Conservation (phyloP, 1,140 invertebrate genomes). For the Drosophila trapezifrons region DNA sequence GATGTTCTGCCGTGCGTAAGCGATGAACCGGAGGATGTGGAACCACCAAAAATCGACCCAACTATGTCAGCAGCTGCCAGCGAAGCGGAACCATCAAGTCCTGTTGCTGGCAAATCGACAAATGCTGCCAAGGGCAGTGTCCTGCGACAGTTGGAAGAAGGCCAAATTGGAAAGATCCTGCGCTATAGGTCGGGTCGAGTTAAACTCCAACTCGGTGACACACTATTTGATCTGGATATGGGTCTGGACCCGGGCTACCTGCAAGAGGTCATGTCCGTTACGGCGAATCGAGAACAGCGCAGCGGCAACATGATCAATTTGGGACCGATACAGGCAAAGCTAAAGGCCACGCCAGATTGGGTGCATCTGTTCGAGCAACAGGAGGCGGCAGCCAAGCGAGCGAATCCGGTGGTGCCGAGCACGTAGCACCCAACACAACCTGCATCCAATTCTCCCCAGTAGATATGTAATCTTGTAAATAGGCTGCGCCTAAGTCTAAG, state of each 20-base stretch:
- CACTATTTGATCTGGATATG: conserved; percentile 85
- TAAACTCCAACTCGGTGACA: conserved; percentile 85
- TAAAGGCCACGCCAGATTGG: conserved; percentile 84
- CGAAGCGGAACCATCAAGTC: conserved; percentile 35
- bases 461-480: conserved; percentile 53
- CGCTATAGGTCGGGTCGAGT: conserved; percentile 86
- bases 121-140: conserved; percentile 49
- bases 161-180: conserved; percentile 86
- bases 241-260: conserved; percentile 84
- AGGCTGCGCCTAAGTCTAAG: conserved; percentile 54
- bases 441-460: conserved; percentile 7
- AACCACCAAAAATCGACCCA: conserved; percentile 15
- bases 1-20: conserved; percentile 85
- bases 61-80: background rate
- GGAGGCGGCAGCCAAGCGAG: conserved; percentile 29
- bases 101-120: background rate
- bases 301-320: conserved; percentile 84
- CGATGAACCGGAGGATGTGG: conserved; percentile 53
- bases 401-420: conserved; percentile 14
- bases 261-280: conserved; percentile 83
- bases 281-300: conserved; percentile 72
- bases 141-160: conserved; percentile 85
- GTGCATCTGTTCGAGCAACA: conserved; percentile 78
- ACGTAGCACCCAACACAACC: conserved; percentile 46
- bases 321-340: conserved; percentile 80